Evolutionary conservation across 1,140 invertebrate species (phyloP).

Genomic region (Drosophila bocqueti): DNA sequence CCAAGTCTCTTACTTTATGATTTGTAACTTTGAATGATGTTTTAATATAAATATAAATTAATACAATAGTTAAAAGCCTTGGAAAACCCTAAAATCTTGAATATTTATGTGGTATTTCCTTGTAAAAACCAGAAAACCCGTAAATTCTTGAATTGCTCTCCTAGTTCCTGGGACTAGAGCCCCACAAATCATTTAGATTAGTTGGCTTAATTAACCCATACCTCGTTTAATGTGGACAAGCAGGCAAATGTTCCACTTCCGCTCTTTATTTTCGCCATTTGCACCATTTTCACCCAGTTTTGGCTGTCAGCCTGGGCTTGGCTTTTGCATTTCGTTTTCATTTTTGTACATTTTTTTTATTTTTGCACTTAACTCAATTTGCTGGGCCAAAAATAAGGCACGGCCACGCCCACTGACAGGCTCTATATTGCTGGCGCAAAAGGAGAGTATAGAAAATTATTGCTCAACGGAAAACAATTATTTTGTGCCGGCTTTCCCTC

Average conservation of each 20-base stretch:
- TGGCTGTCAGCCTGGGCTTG: conserved; percentile 42
- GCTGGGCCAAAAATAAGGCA: conserved; percentile 42
- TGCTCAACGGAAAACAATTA: conserved; percentile 81
- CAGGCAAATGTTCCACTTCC: conserved; percentile 40
- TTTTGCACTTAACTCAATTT: conserved; percentile 77
- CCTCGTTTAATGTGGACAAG: conserved; percentile 32
- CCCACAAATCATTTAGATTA: conserved; percentile 34
- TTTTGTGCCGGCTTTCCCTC: conserved; percentile 55
- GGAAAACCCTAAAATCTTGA: not conserved
- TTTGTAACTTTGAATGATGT: not conserved
- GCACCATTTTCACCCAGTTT: conserved; percentile 27
- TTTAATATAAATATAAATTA: no score
- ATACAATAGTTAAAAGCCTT: not conserved
- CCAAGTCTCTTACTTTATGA: not conserved
- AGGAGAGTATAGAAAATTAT: conserved; percentile 75
- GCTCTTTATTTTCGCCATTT: conserved; percentile 26
- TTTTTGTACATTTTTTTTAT: conserved; percentile 26
- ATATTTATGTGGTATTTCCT: no score
- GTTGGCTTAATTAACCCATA: conserved; percentile 33
- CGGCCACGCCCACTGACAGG: conserved; percentile 46
- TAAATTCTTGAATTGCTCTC: not conserved
- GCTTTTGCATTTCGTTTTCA: conserved; percentile 19
- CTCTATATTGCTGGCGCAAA: conserved; percentile 38
- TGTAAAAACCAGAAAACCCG: no score
- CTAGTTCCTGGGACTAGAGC: not conserved